Conservation (phyloP, 2,113 vertebrate species). For the Fregetta grallaria region DNA sequence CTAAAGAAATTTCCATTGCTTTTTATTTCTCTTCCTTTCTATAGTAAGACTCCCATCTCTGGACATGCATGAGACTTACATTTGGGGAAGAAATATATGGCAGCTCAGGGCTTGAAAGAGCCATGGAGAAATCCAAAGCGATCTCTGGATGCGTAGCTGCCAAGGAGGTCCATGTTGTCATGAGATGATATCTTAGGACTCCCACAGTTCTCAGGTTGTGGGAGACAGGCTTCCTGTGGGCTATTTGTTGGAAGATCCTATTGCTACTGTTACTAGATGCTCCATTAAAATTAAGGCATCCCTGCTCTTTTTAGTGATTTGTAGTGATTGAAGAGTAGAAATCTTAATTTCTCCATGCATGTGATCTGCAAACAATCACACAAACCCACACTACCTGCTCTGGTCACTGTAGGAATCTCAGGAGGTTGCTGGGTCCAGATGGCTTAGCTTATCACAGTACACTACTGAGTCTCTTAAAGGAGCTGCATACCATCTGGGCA, state of each 20-base stretch:
- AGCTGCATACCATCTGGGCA: not conserved
- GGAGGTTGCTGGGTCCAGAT: constrained; percentile 28
- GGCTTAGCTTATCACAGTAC: not conserved
- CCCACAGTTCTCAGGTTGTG: not conserved
- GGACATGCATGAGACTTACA: not conserved
- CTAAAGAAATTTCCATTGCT: not conserved
- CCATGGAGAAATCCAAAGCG: not conserved
- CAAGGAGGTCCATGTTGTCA: not conserved
- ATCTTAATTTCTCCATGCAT: not conserved
- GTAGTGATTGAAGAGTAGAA: not conserved
- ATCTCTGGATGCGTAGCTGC: not conserved
- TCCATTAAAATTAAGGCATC: not conserved
- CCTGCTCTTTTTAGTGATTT: not conserved
- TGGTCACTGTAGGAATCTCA: constrained; percentile 15
- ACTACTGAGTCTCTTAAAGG: not conserved
- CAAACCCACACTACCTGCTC: not conserved
- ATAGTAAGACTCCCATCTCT: not conserved
- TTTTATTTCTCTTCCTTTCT: not conserved
- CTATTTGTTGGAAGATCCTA: not conserved
- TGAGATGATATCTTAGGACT: not conserved
- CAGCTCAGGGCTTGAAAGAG: not conserved
- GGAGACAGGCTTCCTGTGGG: not conserved
- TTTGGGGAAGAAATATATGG: not conserved
- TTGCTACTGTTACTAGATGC: not conserved
- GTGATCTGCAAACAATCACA: not conserved